phyloP scores from a whole-genome alignment of 2,113 vertebrate species.

The Ptilonorhynchus violaceus region DNA sequence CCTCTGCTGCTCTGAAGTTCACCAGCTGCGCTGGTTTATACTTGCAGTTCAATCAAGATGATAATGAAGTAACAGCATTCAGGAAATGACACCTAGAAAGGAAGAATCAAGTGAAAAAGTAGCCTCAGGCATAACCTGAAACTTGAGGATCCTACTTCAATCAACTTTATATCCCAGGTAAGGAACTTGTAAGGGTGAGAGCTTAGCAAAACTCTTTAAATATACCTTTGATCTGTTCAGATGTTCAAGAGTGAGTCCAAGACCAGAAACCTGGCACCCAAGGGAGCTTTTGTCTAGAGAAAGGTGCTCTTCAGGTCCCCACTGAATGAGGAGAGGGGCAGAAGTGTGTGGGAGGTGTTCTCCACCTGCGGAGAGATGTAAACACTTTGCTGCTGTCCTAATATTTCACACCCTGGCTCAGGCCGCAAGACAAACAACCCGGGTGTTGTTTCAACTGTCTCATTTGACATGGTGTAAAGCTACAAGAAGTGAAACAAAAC shows the following conservation, averaged over 20 bases:
- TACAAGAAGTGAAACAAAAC: conserved; percentile 47
- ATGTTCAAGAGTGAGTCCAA: background rate
- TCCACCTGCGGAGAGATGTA: background rate
- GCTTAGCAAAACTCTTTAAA: conserved; percentile 1
- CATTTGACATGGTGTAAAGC: conserved; percentile 26
- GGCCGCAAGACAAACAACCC: background rate
- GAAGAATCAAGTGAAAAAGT: background rate
- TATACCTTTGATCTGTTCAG: conserved; percentile 12
- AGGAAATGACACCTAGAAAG: background rate
- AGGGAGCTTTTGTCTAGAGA: background rate
- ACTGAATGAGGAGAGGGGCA: background rate
- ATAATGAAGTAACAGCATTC: background rate
- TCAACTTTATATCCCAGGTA: background rate
- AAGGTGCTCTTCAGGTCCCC: background rate
- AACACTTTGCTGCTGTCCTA: background rate
- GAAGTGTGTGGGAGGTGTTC: background rate
- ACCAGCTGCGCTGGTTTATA: background rate
- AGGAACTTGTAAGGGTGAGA: background rate
- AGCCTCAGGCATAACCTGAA: background rate
- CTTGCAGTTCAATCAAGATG: background rate
- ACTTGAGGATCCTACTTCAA: background rate
- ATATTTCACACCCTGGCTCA: conserved; percentile 2
- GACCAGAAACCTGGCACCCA: background rate
- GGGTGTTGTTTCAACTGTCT: conserved; percentile 12
- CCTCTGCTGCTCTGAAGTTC: background rate